These are phyloP conservation scores for Epinotia nisella DNA, from an alignment of 2,888 invertebrate genomes.

Conservation along the genomic window DNA sequence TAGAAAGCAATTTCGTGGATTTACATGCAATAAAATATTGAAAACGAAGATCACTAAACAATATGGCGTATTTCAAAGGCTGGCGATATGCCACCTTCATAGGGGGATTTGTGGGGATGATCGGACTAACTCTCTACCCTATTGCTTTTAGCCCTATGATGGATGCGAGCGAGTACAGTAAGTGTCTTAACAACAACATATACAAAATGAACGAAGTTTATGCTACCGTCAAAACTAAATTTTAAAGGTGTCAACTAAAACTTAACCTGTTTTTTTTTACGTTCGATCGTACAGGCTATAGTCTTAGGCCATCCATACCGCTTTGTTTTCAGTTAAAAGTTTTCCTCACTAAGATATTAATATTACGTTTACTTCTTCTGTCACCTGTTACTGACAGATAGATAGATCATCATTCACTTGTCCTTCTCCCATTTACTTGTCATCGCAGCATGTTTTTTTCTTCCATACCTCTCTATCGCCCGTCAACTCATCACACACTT, in stretches of 20 bases:
- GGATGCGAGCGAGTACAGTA: slow-evolving; percentile 87
- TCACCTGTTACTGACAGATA: too few species aligned
- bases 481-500: too few species aligned
- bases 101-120: slow-evolving; percentile 81
- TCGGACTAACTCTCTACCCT: slow-evolving; percentile 85
- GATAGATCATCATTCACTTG: too few species aligned
- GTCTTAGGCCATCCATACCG: too few species aligned
- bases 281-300: too few species aligned
- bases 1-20: background rate
- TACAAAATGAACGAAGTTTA: background rate
- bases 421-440: too few species aligned
- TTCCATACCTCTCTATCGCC: too few species aligned
- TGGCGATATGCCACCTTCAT: slow-evolving; percentile 83
- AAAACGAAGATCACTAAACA: background rate
- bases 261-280: too few species aligned
- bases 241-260: background rate
- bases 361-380: too few species aligned
- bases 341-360: too few species aligned
- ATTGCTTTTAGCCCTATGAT: slow-evolving; percentile 86
- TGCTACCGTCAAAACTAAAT: background rate
- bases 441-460: too few species aligned
- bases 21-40: background rate
- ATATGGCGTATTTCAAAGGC: slow-evolving; percentile 68
- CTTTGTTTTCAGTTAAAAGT: too few species aligned
- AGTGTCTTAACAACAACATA: slow-evolving; percentile 55